Conservation (phyloP, 2,888 invertebrate genomes). For the Diachrysia chrysitis region DNA sequence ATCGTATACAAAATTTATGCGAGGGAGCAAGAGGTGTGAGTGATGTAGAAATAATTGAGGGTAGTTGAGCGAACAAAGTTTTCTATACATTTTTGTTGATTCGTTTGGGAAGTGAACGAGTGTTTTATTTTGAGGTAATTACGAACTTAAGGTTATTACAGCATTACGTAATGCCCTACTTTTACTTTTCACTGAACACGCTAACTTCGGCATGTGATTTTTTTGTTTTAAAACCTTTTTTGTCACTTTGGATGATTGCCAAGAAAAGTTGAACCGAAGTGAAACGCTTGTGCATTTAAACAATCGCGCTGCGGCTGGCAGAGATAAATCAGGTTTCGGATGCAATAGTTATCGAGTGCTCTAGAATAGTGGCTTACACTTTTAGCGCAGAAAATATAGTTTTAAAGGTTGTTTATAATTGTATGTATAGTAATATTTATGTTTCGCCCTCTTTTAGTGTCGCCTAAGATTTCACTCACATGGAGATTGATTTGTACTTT, state of each 20-base stretch:
- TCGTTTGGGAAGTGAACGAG: constrained; percentile 15
- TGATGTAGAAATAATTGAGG: constrained; percentile 63
- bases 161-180: constrained; percentile 7
- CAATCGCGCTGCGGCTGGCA: background rate
- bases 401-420: no score
- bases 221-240: constrained; percentile 2
- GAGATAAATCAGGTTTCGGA: background rate
- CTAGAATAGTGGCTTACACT: background rate
- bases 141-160: constrained; percentile 18
- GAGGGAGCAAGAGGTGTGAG: constrained; percentile 46
- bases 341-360: background rate
- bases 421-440: no score
- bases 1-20: constrained; percentile 24
- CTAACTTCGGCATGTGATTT: background rate
- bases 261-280: background rate
- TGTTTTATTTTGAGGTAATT: constrained; percentile 46
- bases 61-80: constrained; percentile 39
- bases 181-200: background rate
- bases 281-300: background rate
- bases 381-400: background rate
- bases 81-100: constrained; percentile 29
- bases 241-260: background rate
- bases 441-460: no score
- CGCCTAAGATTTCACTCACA: no score
- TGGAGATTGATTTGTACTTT: no score